phyloP scores from a whole-genome alignment of 2,113 vertebrate genomes.

The Elaphurus davidianus region DNA sequence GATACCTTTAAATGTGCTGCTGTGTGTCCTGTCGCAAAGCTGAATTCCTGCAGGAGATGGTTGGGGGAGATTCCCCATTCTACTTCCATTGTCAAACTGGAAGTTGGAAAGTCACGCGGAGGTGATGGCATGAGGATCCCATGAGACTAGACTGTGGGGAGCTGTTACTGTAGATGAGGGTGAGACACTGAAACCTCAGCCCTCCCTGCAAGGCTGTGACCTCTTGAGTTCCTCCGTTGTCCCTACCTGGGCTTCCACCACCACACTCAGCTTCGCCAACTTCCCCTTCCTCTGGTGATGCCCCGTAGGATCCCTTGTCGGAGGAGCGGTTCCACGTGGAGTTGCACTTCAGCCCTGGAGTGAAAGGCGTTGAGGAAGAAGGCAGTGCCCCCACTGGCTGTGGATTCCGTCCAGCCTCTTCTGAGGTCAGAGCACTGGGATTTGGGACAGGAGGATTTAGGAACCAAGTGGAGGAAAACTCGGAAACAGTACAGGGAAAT shows the following conservation, averaged over 20 bases:
- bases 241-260: background rate
- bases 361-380: slow-evolving; percentile 95
- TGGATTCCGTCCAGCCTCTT: slow-evolving; percentile 95
- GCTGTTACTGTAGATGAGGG: background rate
- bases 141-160: background rate
- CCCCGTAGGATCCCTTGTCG: slow-evolving; percentile 90
- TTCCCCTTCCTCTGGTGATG: background rate
- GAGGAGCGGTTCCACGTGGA: slow-evolving; percentile 98
- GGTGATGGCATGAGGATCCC: background rate
- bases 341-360: slow-evolving; percentile 97
- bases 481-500: background rate
- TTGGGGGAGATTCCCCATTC: background rate
- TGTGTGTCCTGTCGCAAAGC: background rate
- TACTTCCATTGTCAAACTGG: background rate
- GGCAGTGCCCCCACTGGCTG: slow-evolving; percentile 92
- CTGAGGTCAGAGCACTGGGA: slow-evolving; percentile 80
- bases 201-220: background rate
- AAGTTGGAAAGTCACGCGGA: background rate
- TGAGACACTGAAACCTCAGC: background rate
- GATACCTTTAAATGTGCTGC: background rate
- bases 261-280: background rate
- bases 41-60: background rate
- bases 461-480: background rate
- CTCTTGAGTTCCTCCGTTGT: background rate
- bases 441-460: background rate